Percentiles rank a stretch among this genome's conserved stretches.
Evolutionary conservation across 2,797 vertebrate species (phyloP).

Genomic region (Toxotes lorentzi): DNA sequence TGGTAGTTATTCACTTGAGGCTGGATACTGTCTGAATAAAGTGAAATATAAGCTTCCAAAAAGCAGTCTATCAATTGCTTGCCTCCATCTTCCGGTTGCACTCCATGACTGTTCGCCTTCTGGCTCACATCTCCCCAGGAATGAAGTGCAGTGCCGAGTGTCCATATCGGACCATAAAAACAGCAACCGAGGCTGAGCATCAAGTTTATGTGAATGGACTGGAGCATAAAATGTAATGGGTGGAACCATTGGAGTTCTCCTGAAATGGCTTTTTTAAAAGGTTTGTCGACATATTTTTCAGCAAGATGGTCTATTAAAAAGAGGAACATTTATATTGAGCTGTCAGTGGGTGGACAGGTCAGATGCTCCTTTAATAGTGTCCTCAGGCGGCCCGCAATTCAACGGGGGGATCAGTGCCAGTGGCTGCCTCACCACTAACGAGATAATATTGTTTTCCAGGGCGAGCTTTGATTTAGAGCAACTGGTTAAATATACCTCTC

Average conservation of each 20-base stretch:
- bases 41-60: constrained; percentile 84
- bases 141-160: constrained; percentile 73
- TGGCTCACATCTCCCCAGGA: constrained; percentile 78
- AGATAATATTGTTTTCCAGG: constrained; percentile 72
- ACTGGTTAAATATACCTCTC: constrained; percentile 69
- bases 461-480: constrained; percentile 62
- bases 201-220: constrained; percentile 83
- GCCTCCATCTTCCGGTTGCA: constrained; percentile 60
- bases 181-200: constrained; percentile 79
- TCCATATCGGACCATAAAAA: constrained; percentile 82
- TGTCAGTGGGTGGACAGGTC: constrained; percentile 77
- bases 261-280: constrained; percentile 80
- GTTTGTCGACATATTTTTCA: constrained; percentile 80
- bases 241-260: constrained; percentile 76
- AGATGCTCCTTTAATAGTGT: constrained; percentile 75
- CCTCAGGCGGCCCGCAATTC: constrained; percentile 65
- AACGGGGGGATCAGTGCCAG: constrained; percentile 53
- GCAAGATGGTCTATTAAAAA: constrained; percentile 79
- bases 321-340: constrained; percentile 76
- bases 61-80: constrained; percentile 81
- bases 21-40: constrained; percentile 75
- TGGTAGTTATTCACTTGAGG: constrained; percentile 74
- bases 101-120: constrained; percentile 77
- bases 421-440: constrained; percentile 61
- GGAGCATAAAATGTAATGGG: constrained; percentile 85